phyloP scores from a whole-genome alignment of 2,113 vertebrate species.

The Gobius niger region DNA sequence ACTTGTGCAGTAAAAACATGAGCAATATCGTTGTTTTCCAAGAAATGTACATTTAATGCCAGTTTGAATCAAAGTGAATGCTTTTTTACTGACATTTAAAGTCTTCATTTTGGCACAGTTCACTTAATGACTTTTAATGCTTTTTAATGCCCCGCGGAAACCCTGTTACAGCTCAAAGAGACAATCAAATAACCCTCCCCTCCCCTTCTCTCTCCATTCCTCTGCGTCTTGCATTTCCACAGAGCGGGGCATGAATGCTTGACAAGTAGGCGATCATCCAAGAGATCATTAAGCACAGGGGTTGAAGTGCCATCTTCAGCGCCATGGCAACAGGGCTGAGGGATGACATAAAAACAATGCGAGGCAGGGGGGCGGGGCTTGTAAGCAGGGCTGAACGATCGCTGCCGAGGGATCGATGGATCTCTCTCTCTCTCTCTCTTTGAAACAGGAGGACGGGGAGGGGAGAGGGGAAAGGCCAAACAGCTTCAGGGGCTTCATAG shows the following conservation, averaged over 20 bases:
- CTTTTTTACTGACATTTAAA: no score
- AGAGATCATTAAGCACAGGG: conserved; percentile 84
- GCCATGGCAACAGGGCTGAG: conserved; percentile 83
- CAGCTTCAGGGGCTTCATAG: conserved; percentile 53
- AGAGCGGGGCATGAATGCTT: conserved; percentile 72
- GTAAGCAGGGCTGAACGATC: conserved; percentile 69
- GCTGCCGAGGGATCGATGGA: conserved; percentile 74
- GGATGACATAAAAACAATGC: conserved; percentile 81
- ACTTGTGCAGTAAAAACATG: no score
- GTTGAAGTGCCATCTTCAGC: conserved; percentile 82
- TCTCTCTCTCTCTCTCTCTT: conserved; percentile 41
- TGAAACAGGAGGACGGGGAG: conserved; percentile 32
- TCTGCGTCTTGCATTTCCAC: conserved; percentile 67
- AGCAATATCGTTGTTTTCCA: no score
- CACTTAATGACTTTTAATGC: no score
- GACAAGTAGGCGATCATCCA: conserved; percentile 82
- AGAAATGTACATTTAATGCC: no score
- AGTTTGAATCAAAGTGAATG: no score
- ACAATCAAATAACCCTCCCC: conserved; percentile 52
- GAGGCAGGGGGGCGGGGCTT: conserved; percentile 70
- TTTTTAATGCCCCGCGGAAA: no score
- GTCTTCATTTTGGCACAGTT: no score
- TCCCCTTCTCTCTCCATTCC: conserved; percentile 41
- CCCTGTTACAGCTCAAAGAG: conserved; percentile 36
- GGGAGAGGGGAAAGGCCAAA: conserved; percentile 35